phyloP scores from a whole-genome alignment of 2,888 invertebrate species.

The Leptopilina syphax region DNA sequence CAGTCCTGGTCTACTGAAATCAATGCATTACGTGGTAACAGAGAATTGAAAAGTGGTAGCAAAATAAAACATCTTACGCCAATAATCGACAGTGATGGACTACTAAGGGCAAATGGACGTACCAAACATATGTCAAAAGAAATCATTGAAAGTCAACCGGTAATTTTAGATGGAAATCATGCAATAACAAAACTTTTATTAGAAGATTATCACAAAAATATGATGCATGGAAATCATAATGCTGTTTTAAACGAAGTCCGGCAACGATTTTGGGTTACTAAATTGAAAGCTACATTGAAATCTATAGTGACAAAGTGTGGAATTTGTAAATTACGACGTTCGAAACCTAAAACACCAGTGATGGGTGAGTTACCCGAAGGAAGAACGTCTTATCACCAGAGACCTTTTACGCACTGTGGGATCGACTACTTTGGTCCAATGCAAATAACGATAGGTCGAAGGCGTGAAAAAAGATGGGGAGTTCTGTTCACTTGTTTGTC shows the following conservation, averaged over 20 bases:
- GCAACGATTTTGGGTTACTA: conserved; percentile 46
- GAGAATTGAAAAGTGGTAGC: background rate
- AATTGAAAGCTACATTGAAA: conserved; percentile 28
- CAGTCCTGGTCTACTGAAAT: background rate
- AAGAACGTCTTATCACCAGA: conserved; percentile 43
- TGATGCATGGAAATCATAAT: background rate
- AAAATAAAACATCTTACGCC: background rate
- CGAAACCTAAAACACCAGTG: conserved; percentile 41
- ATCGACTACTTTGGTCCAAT: conserved; percentile 55
- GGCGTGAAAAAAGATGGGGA: too few relatives aligned
- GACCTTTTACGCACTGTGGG: conserved; percentile 49
- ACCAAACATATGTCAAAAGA: too few relatives aligned
- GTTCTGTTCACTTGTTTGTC: too few relatives aligned
- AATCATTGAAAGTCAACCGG: too few relatives aligned
- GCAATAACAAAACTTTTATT: too few relatives aligned
- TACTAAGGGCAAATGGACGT: background rate
- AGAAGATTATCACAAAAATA: too few relatives aligned
- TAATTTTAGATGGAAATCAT: too few relatives aligned
- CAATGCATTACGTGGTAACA: background rate
- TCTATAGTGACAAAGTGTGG: conserved; percentile 29
- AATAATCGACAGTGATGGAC: background rate
- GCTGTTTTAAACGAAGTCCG: conserved; percentile 1
- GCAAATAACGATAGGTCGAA: too few relatives aligned
- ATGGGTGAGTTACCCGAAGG: conserved; percentile 45
- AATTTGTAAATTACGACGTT: conserved; percentile 31